Base-by-base conservation (phyloP, 2,113 vertebrate genomes). In the Meles meles region DNA sequence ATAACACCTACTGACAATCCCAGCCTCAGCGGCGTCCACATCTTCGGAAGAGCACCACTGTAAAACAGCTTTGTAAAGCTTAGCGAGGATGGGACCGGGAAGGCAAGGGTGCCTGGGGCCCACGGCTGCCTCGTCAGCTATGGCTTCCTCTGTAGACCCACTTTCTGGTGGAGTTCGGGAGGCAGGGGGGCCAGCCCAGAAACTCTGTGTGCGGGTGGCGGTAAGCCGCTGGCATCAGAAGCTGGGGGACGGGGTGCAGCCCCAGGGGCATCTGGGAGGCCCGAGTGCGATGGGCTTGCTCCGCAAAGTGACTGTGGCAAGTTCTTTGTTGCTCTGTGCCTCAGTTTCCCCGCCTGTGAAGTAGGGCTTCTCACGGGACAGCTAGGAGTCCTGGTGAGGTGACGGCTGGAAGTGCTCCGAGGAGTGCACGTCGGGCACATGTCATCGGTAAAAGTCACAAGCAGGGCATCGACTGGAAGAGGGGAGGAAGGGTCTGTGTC, bases 351-450 rank as follows among this genome's bases (percentile, higher is more conserved):
- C 5, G 7, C 15, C 9, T 52, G 34, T 44, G 17, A 52, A 15
- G 0, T 71, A 13, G 27, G 21, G 14, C 27, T 55, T 59, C 25
- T 63, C 21, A 2, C 0, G 23, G 44, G 34, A 7, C 14, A 61
- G 47, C 34, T 42, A 4, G 71, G 49, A 29, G 12, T 21, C 7
- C 20, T 9, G 39, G 2, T 4, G 71, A 39, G 47, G 25, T 0
- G 25, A 17, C 20, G 2, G 27, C 8, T 5, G 0, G 29, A 7
- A 4, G 23, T 3, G 7, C 42, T 84, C 63, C 29, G 63, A 29
- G 23, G 4, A 4, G 29, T 0, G 0, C 7, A 15, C 2, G 6
- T 7, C 0, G 6, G 18, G 69, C 44, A 37, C 0, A 0, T 3
- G 27, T 34, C 29, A 9, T 20, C 44, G 0, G 1, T 21, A 8